These are phyloP conservation scores for Hyalella azteca DNA, from an alignment of 2,888 invertebrate genomes.

Conservation along the genomic window DNA sequence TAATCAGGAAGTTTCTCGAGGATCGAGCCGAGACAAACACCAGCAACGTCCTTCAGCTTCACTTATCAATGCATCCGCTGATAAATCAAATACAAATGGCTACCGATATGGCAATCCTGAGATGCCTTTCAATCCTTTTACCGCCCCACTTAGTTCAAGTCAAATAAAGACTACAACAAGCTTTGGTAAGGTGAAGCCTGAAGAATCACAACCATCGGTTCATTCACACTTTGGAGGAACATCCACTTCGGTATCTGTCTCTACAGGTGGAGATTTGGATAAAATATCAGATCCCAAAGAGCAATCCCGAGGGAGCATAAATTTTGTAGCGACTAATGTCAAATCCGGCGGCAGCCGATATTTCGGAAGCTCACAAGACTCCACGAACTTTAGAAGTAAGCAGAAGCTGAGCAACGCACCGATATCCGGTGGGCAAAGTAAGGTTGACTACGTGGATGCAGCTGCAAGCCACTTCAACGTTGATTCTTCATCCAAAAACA, in stretches of 20 bases:
- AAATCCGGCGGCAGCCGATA: background rate
- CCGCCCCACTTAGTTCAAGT: background rate
- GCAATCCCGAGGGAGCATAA: too few species aligned
- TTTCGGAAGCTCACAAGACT: background rate
- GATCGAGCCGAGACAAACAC: background rate
- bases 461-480: slow-evolving; percentile 18
- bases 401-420: background rate
- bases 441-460: background rate
- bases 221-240: background rate
- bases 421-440: background rate
- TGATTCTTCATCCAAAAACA: background rate
- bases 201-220: background rate
- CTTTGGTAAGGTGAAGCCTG: background rate
- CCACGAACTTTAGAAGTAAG: background rate
- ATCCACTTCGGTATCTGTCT: background rate
- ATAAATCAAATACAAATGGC: background rate
- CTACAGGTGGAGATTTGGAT: background rate
- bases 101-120: background rate
- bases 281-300: too few species aligned
- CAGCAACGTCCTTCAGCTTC: background rate
- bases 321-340: too few species aligned
- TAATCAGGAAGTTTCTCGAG: background rate
- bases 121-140: background rate
- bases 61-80: background rate
- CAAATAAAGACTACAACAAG: background rate